Evolutionary conservation across 2,797 vertebrate genomes (phyloP).

Genomic region (Miichthys miiuy): DNA sequence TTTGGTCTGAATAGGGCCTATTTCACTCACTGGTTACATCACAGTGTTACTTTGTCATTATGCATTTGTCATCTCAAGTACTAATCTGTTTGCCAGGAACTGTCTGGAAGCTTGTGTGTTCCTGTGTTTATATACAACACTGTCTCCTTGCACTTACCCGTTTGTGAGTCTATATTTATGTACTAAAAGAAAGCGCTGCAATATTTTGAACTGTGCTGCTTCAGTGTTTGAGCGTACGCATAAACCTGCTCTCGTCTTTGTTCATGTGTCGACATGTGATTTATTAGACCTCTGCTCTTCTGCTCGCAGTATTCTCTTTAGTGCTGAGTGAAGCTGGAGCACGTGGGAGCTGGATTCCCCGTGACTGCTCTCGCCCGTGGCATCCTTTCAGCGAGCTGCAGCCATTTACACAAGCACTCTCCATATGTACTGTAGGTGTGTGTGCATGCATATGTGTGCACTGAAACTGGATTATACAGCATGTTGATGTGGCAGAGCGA

Average conservation of each 20-base stretch:
- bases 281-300: conserved; percentile 17
- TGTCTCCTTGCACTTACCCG: too few relatives aligned
- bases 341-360: conserved; percentile 35
- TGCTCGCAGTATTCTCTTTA: background rate
- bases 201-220: background rate
- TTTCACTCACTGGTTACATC: too few relatives aligned
- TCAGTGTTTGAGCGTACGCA: background rate
- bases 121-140: background rate
- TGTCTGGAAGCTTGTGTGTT: background rate
- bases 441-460: background rate
- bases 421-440: background rate
- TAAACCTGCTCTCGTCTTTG: background rate
- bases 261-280: conserved; percentile 4
- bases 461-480: conserved; percentile 6
- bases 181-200: background rate
- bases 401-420: conserved; percentile 25
- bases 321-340: conserved; percentile 11
- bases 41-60: background rate
- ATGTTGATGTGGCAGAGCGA: conserved; percentile 22
- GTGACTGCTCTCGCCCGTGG: conserved; percentile 41
- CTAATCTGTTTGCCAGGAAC: too few relatives aligned
- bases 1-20: too few relatives aligned
- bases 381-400: conserved; percentile 23
- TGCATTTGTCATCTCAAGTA: too few relatives aligned
- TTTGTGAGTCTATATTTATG: background rate